A percentile compares a stretch with the other conserved stretches of the same genome.
Conservation (phyloP, 2,797 vertebrate genomes). For the Erethizon dorsatum region DNA sequence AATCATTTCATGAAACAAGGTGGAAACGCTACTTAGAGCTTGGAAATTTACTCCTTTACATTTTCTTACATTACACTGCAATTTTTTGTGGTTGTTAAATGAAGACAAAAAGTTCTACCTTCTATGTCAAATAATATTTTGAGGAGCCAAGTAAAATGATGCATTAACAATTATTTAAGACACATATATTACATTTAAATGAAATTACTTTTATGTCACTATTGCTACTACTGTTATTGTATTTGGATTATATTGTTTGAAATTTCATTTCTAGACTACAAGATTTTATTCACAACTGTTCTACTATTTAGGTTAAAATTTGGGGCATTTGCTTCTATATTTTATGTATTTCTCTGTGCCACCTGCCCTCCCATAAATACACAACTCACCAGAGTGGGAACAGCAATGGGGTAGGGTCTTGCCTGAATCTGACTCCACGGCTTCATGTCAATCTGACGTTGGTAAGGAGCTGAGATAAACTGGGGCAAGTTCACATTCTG, state of each 20-base stretch:
- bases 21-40: not conserved
- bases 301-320: conserved; percentile 6
- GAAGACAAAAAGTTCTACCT: not conserved
- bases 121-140: not conserved
- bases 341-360: not conserved
- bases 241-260: not conserved
- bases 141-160: not conserved
- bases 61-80: not conserved
- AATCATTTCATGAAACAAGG: conserved; percentile 27
- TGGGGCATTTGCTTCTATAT: not conserved
- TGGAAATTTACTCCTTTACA: not conserved
- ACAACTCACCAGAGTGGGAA: conserved; percentile 39
- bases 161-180: not conserved
- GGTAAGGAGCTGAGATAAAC: not conserved
- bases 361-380: not conserved
- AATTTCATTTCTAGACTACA: conserved; percentile 5
- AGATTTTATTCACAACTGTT: not conserved
- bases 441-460: not conserved
- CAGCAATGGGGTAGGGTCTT: not conserved
- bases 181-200: conserved; percentile 3
- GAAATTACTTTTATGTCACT: not conserved
- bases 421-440: not conserved
- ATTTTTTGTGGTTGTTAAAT: not conserved
- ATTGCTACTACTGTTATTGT: not conserved
- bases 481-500: conserved; percentile 13